A percentile compares a stretch with the other conserved stretches of the same genome.
Evolutionary conservation across 2,888 invertebrate genomes (phyloP).

Genomic region (Odontocerum albicorne): DNA sequence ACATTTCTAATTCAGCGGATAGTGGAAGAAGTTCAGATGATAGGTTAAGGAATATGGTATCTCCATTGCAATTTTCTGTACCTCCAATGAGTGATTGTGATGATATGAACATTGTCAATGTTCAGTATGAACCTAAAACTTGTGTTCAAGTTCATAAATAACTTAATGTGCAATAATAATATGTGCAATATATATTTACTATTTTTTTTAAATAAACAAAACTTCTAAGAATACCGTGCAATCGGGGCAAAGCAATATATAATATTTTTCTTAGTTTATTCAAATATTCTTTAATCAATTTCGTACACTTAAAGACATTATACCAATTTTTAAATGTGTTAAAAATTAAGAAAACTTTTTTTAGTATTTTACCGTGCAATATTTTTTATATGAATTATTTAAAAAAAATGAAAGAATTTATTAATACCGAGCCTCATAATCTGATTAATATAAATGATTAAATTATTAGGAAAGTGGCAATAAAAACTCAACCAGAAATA

Average conservation of each 20-base stretch:
- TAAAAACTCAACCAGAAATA: too few species aligned
- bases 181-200: too few species aligned
- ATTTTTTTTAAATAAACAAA: too few species aligned
- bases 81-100: background rate
- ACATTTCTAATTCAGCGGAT: slow-evolving; percentile 44
- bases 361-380: slow-evolving; percentile 1
- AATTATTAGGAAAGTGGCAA: too few species aligned
- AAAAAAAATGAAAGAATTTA: too few species aligned
- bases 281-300: background rate
- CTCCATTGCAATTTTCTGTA: slow-evolving; percentile 3
- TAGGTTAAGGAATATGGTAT: slow-evolving; percentile 24
- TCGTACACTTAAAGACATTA: background rate
- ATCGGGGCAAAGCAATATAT: slow-evolving; percentile 8
- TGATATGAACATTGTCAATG: slow-evolving; percentile 1
- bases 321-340: background rate
- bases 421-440: too few species aligned
- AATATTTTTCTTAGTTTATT: slow-evolving; percentile 12
- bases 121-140: slow-evolving; percentile 2
- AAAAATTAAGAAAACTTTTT: background rate
- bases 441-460: too few species aligned
- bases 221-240: background rate
- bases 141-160: slow-evolving; percentile 1
- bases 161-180: too few species aligned
- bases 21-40: slow-evolving; percentile 45
- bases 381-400: background rate